These are phyloP conservation scores for Camponotus floridanus DNA, from an alignment of 1,140 invertebrate genomes.

Conservation along the genomic window DNA sequence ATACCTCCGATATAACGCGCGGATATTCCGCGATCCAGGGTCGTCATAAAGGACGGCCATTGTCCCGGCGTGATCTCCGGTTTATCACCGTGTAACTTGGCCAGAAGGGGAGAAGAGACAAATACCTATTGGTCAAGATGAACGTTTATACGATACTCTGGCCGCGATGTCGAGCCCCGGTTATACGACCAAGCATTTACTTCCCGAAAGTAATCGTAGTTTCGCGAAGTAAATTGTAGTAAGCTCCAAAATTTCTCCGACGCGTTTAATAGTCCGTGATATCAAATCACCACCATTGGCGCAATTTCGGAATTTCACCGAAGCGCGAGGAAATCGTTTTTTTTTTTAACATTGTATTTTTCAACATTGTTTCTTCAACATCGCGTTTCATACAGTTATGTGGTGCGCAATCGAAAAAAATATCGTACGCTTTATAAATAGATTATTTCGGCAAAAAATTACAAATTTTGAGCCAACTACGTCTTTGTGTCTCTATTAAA, in stretches of 20 bases:
- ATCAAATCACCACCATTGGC: slow-evolving; percentile 20
- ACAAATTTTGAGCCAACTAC: neutral
- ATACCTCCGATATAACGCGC: neutral
- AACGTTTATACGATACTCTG: slow-evolving; percentile 42
- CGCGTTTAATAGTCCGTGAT: slow-evolving; percentile 2
- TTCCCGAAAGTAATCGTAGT: neutral
- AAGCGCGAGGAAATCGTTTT: neutral
- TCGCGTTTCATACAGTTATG: neutral
- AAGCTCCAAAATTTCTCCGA: neutral
- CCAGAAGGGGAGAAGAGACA: neutral
- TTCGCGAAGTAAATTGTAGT: slow-evolving; percentile 34
- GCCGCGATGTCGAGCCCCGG: neutral
- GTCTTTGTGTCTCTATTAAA: neutral
- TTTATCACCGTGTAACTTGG: slow-evolving; percentile 61
- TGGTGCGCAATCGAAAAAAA: neutral
- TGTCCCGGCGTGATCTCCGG: slow-evolving; percentile 15
- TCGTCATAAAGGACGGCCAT: slow-evolving; percentile 46
- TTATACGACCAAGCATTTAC: slow-evolving; percentile 18
- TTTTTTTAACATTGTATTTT: no score
- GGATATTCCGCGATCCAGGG: slow-evolving; percentile 26
- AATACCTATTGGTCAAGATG: slow-evolving; percentile 48
- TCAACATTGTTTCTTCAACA: no score
- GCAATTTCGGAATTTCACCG: no score
- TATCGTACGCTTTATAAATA: neutral
- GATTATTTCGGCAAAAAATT: neutral